Percentiles rank a stretch among this genome's conserved stretches.
These are phyloP conservation scores for Halcyon badia DNA, from an alignment of 2,797 vertebrate genomes.

Conservation along the genomic window DNA sequence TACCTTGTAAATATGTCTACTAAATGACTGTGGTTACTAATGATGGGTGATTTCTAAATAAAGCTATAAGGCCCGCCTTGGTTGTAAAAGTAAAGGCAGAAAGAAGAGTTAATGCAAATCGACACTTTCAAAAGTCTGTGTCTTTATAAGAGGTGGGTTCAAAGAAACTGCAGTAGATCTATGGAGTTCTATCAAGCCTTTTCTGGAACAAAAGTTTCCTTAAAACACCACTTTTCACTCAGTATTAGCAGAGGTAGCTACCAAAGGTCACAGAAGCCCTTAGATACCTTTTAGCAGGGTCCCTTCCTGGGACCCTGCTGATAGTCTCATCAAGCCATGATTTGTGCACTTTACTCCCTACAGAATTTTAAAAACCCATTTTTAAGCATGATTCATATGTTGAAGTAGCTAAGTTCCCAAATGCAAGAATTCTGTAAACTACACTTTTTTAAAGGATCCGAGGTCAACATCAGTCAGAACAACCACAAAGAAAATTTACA, in stretches of 20 bases:
- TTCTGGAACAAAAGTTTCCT: background rate
- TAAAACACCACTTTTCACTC: background rate
- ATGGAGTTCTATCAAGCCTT: background rate
- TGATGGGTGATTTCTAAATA: slow-evolving; percentile 49
- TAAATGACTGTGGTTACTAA: slow-evolving; percentile 24
- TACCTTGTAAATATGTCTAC: slow-evolving; percentile 57
- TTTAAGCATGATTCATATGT: background rate
- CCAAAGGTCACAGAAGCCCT: background rate
- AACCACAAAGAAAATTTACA: background rate
- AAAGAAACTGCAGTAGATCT: background rate
- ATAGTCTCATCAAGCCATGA: background rate
- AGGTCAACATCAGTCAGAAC: background rate
- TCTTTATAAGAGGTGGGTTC: background rate
- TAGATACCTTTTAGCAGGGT: background rate
- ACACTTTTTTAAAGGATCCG: background rate
- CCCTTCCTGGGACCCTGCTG: background rate
- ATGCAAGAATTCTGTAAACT: background rate
- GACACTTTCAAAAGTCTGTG: background rate
- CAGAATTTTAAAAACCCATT: background rate
- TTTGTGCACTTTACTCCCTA: background rate
- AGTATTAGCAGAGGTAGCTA: background rate
- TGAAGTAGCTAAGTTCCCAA: background rate
- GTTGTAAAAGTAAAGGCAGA: slow-evolving; percentile 2
- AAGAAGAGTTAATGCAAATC: background rate
- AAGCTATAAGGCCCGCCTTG: slow-evolving; percentile 9